Conservation (phyloP, 35 echinoderm and acorn worm species). For the Apostichopus californicus region DNA sequence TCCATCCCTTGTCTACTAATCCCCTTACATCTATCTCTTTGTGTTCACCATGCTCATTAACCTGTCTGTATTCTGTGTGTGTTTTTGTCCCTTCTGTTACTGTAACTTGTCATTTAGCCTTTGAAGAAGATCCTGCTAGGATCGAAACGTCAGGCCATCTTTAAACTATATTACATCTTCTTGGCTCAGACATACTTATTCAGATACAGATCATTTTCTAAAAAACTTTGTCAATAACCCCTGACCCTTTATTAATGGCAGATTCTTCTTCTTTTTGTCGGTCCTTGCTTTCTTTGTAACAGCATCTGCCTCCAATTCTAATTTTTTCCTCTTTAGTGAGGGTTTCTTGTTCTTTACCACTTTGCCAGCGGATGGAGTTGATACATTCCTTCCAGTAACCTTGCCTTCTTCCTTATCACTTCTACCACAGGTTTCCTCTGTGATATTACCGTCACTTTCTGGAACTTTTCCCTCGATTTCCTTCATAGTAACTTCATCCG, state of each 20-base stretch:
- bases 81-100: no score
- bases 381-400: not conserved
- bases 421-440: not conserved
- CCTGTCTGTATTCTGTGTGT: no score
- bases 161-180: no score
- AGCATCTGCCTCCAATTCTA: not conserved
- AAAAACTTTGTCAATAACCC: slow-evolving; percentile 41
- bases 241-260: not conserved
- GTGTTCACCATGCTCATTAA: no score
- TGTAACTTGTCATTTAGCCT: no score
- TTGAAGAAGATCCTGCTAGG: no score
- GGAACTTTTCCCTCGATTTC: not conserved
- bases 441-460: not conserved
- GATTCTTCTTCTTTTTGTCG: slow-evolving; percentile 2
- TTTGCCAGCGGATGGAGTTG: not conserved
- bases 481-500: not conserved
- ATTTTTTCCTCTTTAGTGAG: slow-evolving; percentile 18
- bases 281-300: not conserved
- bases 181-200: not conserved
- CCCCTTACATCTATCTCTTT: no score
- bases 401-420: not conserved
- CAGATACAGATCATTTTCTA: not conserved
- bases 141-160: no score
- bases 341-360: slow-evolving; percentile 2
- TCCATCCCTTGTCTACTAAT: no score